These are phyloP conservation scores for Macheiramphus alcinus DNA, from an alignment of 2,113 vertebrate species.

Conservation along the genomic window DNA sequence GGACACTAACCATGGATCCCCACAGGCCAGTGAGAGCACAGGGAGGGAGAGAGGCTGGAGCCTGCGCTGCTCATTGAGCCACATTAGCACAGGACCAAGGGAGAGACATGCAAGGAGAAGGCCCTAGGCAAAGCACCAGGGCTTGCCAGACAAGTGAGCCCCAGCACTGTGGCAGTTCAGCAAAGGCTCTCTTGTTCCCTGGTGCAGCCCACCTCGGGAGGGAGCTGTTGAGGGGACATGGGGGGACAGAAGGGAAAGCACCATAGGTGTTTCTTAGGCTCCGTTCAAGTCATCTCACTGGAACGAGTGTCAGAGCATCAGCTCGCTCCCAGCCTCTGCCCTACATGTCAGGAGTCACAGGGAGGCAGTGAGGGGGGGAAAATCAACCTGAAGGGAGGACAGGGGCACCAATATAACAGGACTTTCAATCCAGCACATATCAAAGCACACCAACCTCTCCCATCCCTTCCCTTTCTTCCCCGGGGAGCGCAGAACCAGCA, in stretches of 20 bases:
- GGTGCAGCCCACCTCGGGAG: background rate
- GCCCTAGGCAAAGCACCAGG: conserved; percentile 2
- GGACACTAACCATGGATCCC: background rate
- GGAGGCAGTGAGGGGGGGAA: conserved; percentile 24
- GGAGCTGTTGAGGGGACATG: background rate
- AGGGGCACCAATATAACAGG: conserved; percentile 36
- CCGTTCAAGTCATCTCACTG: conserved; percentile 37
- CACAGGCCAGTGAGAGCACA: background rate
- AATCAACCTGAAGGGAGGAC: conserved; percentile 24
- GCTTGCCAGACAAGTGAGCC: background rate
- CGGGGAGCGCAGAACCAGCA: conserved; percentile 16
- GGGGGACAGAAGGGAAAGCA: background rate
- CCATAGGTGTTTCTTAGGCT: conserved; percentile 5
- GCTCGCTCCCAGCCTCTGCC: conserved; percentile 13
- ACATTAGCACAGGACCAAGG: background rate
- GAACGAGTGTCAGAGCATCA: conserved; percentile 3
- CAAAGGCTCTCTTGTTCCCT: background rate
- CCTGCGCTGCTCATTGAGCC: background rate
- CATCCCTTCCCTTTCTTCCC: conserved; percentile 37
- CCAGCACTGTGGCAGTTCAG: background rate
- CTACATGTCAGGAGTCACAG: conserved; percentile 25
- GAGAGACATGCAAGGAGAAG: conserved; percentile 6
- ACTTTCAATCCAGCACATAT: conserved; percentile 22
- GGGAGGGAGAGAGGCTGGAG: background rate
- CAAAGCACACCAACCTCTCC: conserved; percentile 31